Evolutionary conservation across 2,113 vertebrate species (phyloP), one percentile per base, ranked within the genome.

Genomic region (Dascyllus trimaculatus): DNA sequence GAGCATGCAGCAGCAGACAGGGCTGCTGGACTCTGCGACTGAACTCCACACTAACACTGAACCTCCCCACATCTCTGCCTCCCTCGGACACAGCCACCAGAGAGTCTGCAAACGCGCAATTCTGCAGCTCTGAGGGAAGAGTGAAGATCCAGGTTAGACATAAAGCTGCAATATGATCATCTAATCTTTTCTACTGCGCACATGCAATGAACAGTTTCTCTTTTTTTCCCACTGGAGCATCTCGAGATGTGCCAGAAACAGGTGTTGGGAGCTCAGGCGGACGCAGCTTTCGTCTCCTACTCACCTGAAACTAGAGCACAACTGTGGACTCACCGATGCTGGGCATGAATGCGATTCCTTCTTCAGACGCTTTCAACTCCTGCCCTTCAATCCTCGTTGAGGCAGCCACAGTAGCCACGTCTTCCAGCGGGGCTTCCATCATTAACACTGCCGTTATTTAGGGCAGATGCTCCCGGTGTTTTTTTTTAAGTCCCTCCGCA

Each of bases 41-140:
- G 26, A 85, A 91, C 66, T 95, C 90, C 69, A 96, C 90, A 0
- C 90, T 88, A 22, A 95, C 78, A 40, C 67, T 94, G 91, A 97
- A 93, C 35, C 80, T 93, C 4, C 97, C 96, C 66, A 93, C 70
- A 0, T 93, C 91, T 52, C 68, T 80, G 19, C 94, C 95, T 0
- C 84, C 84, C 18, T 92, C 89, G 0, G 95, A 93, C 71, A 95
- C 58, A 0, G 94, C 91, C 65, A 88, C 85, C 89, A 99, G 89
- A 0, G 90, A 92, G 91, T 99, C 97, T 0, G 93, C 26, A 70
- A 97, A 97, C 61, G 94, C 66, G 67, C 95, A 95, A 32, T 40
- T 92, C n/a, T 84, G 54, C 71, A 96, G 74, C 77, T 96, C 94
- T 21, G 84, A 8, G 32, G 32, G 32, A 35, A 35, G 8, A 9